phyloP scores from a whole-genome alignment of 2,113 vertebrate genomes.

The Agapornis roseicollis region DNA sequence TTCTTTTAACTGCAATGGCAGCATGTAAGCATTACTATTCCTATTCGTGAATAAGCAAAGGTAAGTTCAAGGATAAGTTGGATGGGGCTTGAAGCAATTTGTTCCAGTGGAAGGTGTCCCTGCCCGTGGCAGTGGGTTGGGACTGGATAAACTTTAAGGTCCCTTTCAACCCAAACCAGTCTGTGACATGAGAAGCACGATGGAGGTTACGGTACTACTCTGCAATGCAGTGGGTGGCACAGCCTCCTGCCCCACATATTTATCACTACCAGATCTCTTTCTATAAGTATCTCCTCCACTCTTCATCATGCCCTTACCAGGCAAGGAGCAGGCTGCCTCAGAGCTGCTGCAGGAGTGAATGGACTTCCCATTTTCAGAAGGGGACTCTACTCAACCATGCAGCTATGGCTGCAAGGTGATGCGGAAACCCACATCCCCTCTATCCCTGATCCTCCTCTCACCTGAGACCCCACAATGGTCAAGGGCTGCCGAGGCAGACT shows the following conservation, averaged over 20 bases:
- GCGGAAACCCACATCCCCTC: background rate
- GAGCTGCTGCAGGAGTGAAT: background rate
- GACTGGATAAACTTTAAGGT: background rate
- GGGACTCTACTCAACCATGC: background rate
- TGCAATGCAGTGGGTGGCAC: background rate
- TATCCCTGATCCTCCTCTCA: background rate
- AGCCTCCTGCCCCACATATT: background rate
- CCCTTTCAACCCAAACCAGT: background rate
- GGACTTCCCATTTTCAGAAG: fast-evolving
- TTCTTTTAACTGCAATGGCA: background rate
- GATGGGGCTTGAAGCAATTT: background rate
- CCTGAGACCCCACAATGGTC: background rate
- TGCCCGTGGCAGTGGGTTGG: background rate
- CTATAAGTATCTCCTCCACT: background rate
- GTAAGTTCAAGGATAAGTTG: background rate
- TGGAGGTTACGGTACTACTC: background rate
- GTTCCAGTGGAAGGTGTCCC: background rate
- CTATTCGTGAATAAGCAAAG: background rate
- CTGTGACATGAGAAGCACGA: background rate
- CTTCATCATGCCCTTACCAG: background rate
- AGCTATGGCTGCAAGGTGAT: fast-evolving
- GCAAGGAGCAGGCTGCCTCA: background rate
- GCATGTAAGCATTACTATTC: background rate
- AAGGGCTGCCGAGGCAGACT: background rate
- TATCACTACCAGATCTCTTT: background rate